Base-by-base conservation (phyloP, 37 sponge, comb jelly and placozoan genomes). In the Bolinopsis microptera region DNA sequence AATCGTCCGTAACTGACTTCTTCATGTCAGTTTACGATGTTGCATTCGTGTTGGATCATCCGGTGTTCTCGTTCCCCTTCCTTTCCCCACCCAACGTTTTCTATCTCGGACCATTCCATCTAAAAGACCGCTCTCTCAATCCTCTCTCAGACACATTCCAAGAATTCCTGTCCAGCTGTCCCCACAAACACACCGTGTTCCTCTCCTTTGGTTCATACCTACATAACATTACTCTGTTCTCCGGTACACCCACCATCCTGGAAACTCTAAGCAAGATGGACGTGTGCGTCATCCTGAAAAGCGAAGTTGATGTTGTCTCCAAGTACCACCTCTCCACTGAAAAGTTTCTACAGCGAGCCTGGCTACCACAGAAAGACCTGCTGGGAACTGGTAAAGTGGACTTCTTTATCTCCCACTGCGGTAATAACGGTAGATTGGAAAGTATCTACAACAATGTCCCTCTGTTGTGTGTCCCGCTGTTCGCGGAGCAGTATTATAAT, bases 391-490 rank as follows among this genome's bases (percentile, higher is more conserved):
- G 83, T 35, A 13, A 35, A 32, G 8, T 80, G 27, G 38, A 21
- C 18, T 5, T 80, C 8, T 80, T 80, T 23, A 31, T 80, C 38
- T 36, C 38, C 8, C 83, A 80, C 38, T 80, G 83, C 27, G 83
- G 83, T 33, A 80, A 80, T 33, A 80, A 80, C 36, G 83, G 83
- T 33, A 80, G 83, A 33, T 3, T 80, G 35, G 83, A 80, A 23
- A 80, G 83, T 31, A 32, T 80, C 8, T 80, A 35, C 36, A 35
- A 80, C 23, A 1, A 35, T 5, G 83, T 80, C 2, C 83, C 83
- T 33, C 27, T 80, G 23, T 35, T 80, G 36, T 80, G 83, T 33
- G 27, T 80, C 35, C 83, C 83, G 13, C 38, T 80, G 3, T 80
- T 80, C 27, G 83, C 23, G 27, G 83, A 80, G 31, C 83, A 80